Evolutionary conservation across 2,113 vertebrate species (phyloP), one percentile per base, ranked within the genome.

Genomic region (Caloenas nicobarica): DNA sequence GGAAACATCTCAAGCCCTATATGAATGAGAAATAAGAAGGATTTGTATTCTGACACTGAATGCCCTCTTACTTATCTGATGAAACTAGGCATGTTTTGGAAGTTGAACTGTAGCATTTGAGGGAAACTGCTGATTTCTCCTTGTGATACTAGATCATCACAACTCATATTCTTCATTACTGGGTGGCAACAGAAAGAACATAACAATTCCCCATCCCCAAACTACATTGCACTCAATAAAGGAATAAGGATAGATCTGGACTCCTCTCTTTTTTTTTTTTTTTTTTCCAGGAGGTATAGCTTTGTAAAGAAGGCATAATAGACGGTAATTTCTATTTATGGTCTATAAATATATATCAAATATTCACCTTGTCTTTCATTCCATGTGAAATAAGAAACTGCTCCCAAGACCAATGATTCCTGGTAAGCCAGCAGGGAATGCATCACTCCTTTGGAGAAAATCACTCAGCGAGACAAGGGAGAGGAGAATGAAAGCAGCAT

Each of bases 21-120:
- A 23, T 34, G 69, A 89, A 87, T 54, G 38, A 79, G 56, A 84
- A 90, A 86, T 2, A 2, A 72, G 68, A 64, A 93, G 40, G 57
- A 90, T 84, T 87, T 95, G 44, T 90, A 88, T 88, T 78, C 72
- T 90, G 88, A 90, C 86, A 84, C 69, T 26, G 58, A 86, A 88
- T 48, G 46, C 51, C 90, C 72, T 95, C 58, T 51, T 69, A 42
- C 40, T 72, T 83, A 69, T 81, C 68, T 88, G 86, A 94, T 53
- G 8, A 81, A 95, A 89, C 25, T 7, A 81, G 79, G 42, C 88
- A 91, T 68, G 74, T 86, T 91, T 81, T 88, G 76, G 69, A 96
- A 84, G 60, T 66, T 90, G 71, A 88, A 88, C 64, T 62, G 48
- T 44, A 64, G 58, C 85, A 88, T 94, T 78, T 78, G 48, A 94